phyloP scores from a whole-genome alignment of 2,797 vertebrate species.

The Lepus townsendii region DNA sequence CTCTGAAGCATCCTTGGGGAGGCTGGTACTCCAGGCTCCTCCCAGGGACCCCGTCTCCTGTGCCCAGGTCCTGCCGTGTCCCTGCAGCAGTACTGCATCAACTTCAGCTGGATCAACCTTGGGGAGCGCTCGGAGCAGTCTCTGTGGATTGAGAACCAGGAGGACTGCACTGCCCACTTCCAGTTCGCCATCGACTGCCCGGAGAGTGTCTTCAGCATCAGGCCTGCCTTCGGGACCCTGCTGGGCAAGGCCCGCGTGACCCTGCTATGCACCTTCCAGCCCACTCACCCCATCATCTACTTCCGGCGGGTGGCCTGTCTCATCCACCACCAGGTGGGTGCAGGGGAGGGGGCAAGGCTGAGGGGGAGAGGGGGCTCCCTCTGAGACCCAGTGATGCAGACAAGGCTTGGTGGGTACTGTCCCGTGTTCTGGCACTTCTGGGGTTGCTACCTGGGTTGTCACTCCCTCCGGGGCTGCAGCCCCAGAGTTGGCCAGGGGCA shows the following conservation, averaged over 20 bases:
- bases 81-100: constrained; percentile 89
- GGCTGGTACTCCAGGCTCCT: background rate
- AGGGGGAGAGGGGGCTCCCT: background rate
- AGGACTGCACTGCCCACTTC: constrained; percentile 90
- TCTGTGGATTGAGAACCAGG: constrained; percentile 92
- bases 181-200: constrained; percentile 94
- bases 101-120: constrained; percentile 92
- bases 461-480: background rate
- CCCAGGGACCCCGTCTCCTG: background rate
- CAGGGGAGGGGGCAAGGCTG: fast-evolving
- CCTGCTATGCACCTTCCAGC: constrained; percentile 91
- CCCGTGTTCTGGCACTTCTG: background rate
- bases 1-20: background rate
- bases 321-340: constrained; percentile 93
- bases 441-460: background rate
- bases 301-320: constrained; percentile 94
- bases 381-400: background rate
- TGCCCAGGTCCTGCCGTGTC: constrained; percentile 92
- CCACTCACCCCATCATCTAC: constrained; percentile 90
- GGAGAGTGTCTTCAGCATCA: constrained; percentile 94
- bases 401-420: background rate
- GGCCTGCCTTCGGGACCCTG: constrained; percentile 90
- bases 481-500: background rate
- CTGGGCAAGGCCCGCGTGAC: constrained; percentile 85
- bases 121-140: constrained; percentile 81